Evolutionary conservation across 2,113 vertebrate genomes (phyloP).

Genomic region (Pelobates fuscus): DNA sequence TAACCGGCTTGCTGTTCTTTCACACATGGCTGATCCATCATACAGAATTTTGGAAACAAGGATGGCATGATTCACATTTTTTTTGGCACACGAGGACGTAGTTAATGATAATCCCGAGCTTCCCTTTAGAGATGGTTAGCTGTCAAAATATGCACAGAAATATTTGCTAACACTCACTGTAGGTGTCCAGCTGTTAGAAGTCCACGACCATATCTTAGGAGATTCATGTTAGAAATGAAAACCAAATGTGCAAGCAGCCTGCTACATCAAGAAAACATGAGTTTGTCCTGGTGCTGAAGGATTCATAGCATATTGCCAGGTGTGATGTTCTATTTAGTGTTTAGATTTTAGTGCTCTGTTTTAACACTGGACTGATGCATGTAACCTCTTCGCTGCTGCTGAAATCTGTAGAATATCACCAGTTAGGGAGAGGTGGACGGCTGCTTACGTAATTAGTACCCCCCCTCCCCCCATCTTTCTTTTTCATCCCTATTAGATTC

Average conservation of each 20-base stretch:
- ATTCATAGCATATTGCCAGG: conserved; percentile 28
- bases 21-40: conserved; percentile 58
- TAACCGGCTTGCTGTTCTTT: not conserved
- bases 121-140: conserved; percentile 61
- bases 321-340: not conserved
- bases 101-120: conserved; percentile 59
- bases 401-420: not conserved
- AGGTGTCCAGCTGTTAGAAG: conserved; percentile 42
- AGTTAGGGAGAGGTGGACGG: no score
- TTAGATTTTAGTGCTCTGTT: not conserved
- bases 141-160: conserved; percentile 34
- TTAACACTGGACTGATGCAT: not conserved
- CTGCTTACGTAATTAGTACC: no score
- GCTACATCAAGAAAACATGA: conserved; percentile 31
- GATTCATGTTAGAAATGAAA: conserved; percentile 9
- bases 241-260: conserved; percentile 27
- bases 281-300: conserved; percentile 16
- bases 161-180: conserved; percentile 36
- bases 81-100: conserved; percentile 54
- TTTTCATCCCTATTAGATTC: no score
- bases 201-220: conserved; percentile 48
- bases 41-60: conserved; percentile 12
- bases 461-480: no score
- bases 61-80: conserved; percentile 45
- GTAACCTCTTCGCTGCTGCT: not conserved